Conservation (phyloP, 2,113 vertebrate genomes). For the Zingel zingel region DNA sequence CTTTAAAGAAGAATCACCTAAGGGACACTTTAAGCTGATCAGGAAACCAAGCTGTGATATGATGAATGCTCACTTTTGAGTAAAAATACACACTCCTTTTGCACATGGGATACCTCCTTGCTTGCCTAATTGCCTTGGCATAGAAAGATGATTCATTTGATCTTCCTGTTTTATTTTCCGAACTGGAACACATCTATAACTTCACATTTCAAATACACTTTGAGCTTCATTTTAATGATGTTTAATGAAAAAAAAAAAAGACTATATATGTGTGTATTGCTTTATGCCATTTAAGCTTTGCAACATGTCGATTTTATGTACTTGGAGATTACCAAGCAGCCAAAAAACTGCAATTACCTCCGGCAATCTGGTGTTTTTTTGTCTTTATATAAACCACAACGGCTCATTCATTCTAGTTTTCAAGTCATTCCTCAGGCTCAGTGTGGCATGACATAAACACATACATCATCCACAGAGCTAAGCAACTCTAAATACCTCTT, state of each 20-base stretch:
- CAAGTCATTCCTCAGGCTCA: conserved; percentile 67
- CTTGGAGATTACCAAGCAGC: conserved; percentile 30
- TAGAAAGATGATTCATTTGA: conserved; percentile 63
- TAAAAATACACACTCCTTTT: conserved; percentile 67
- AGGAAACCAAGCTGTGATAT: conserved; percentile 69
- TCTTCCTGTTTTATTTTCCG: conserved; percentile 44
- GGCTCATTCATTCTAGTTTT: conserved; percentile 54
- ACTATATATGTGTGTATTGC: background rate
- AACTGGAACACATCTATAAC: conserved; percentile 29
- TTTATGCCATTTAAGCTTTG: conserved; percentile 1
- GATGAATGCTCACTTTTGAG: conserved; percentile 66
- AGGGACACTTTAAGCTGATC: conserved; percentile 72
- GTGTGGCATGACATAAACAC: conserved; percentile 60
- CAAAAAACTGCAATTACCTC: conserved; percentile 40
- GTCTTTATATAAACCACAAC: conserved; percentile 42
- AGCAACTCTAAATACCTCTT: conserved; percentile 36
- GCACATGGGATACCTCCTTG: conserved; percentile 50
- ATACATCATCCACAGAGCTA: conserved; percentile 59
- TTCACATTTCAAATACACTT: conserved; percentile 34
- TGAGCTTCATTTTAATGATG: conserved; percentile 27
- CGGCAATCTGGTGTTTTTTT: conserved; percentile 8
- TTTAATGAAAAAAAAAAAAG: conserved; percentile 16
- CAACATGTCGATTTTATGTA: conserved; percentile 15
- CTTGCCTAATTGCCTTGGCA: conserved; percentile 57
- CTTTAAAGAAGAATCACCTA: conserved; percentile 73